A percentile compares a stretch with the other conserved stretches of the same genome.
Evolutionary conservation across 2,113 vertebrate species (phyloP).

Genomic region (Tyto alba): DNA sequence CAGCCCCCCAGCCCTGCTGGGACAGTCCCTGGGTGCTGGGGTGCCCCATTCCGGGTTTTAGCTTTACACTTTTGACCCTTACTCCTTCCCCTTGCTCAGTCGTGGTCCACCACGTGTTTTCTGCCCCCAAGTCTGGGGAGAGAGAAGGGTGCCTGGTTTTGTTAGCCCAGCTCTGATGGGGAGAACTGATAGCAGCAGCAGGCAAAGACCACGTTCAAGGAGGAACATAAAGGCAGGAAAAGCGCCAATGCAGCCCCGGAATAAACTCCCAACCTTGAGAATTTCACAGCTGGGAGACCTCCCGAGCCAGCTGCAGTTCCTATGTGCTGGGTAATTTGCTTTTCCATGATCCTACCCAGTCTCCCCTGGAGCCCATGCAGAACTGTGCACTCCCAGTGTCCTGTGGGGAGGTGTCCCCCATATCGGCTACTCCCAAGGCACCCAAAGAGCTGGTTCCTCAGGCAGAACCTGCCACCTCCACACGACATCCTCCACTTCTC

Average conservation of each 20-base stretch:
- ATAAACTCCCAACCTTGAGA: neutral
- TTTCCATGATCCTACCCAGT: rapidly evolving
- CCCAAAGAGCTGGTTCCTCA: neutral
- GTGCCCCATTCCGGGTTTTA: neutral
- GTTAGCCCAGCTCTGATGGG: neutral
- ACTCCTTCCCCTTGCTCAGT: neutral
- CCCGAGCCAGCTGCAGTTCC: neutral
- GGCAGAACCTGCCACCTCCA: neutral
- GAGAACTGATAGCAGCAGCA: neutral
- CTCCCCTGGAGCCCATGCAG: neutral
- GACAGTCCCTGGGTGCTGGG: rapidly evolving
- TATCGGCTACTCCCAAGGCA: too few relatives aligned
- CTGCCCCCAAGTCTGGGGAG: too few relatives aligned
- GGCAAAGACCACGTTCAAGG: neutral
- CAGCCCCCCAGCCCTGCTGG: neutral
- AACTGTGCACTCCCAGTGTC: rapidly evolving
- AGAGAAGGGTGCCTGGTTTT: neutral
- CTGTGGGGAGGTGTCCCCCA: neutral
- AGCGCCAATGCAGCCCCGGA: rapidly evolving
- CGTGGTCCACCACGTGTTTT: rapidly evolving
- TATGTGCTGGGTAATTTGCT: neutral
- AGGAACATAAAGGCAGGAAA: neutral
- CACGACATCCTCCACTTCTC: rapidly evolving
- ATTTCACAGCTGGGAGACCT: neutral
- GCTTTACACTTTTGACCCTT: neutral